Percentiles rank a stretch among this genome's conserved stretches.
These are phyloP conservation scores for Torymus tubicola DNA, from an alignment of 2,888 invertebrate genomes.

Conservation along the genomic window DNA sequence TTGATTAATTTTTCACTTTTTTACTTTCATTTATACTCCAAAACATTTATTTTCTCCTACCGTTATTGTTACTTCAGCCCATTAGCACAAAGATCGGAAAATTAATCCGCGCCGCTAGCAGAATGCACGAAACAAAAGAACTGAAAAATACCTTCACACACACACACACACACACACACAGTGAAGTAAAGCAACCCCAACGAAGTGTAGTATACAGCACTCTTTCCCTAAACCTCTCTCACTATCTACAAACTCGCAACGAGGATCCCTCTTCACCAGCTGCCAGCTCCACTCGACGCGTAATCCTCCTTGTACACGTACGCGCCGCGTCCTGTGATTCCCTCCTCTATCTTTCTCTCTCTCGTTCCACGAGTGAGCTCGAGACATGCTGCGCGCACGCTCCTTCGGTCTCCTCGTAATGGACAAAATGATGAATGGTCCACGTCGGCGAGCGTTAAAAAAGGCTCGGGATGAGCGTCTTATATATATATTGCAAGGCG, in stretches of 20 bases:
- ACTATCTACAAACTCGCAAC: neutral
- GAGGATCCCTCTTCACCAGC: neutral
- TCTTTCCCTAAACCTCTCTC: neutral
- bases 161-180: too few species aligned
- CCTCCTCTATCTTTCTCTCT: conserved; percentile 16
- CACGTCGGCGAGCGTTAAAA: conserved; percentile 14
- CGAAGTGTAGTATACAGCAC: neutral
- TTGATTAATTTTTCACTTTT: too few species aligned
- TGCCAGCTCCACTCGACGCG: neutral
- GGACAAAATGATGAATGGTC: conserved; percentile 48
- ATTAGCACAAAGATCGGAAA: too few species aligned
- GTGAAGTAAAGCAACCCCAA: too few species aligned
- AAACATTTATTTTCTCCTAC: too few species aligned
- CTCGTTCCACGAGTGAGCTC: neutral
- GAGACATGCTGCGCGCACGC: too few species aligned
- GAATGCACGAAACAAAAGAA: too few species aligned
- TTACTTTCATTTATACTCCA: too few species aligned
- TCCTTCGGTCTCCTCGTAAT: conserved; percentile 9
- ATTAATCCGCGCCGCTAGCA: too few species aligned
- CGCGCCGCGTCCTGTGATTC: conserved; percentile 16
- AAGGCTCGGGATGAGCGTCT: conserved; percentile 8
- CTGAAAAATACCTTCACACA: too few species aligned
- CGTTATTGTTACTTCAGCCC: too few species aligned
- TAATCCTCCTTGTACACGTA: neutral
- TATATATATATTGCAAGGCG: conserved; percentile 17